A percentile compares a stretch with the other conserved stretches of the same genome.
phyloP scores from a whole-genome alignment of 2,113 vertebrate species.

The Carassius gibelio region DNA sequence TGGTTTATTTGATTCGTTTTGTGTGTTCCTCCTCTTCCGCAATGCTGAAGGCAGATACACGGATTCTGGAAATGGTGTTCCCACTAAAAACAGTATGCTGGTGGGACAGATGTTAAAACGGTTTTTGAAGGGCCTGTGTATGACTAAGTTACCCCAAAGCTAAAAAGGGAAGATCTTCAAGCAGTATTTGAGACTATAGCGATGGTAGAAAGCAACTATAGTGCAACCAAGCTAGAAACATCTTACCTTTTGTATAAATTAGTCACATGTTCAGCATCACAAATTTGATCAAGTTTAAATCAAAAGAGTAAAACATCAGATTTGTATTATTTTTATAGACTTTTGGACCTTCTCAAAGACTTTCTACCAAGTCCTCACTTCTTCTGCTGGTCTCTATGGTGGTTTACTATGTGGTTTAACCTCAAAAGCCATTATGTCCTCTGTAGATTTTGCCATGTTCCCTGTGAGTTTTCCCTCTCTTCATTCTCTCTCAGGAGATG shows the following conservation, averaged over 20 bases:
- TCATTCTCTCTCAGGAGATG: slow-evolving; percentile 40
- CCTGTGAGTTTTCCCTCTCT: slow-evolving; percentile 38
- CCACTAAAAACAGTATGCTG: slow-evolving; percentile 58
- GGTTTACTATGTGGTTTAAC: slow-evolving; percentile 12
- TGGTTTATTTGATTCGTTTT: slow-evolving; percentile 63
- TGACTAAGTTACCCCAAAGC: slow-evolving; percentile 67
- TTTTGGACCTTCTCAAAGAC: not conserved
- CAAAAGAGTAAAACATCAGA: not conserved
- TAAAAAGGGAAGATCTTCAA: slow-evolving; percentile 40
- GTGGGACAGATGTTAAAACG: slow-evolving; percentile 70
- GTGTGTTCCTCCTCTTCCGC: slow-evolving; percentile 57
- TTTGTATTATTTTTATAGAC: not conserved
- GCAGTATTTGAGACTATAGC: not conserved
- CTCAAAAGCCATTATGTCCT: slow-evolving; percentile 11
- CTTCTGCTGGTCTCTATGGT: slow-evolving; percentile 3
- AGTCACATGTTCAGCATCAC: not conserved
- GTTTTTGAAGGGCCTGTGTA: slow-evolving; percentile 63
- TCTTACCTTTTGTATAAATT: not conserved
- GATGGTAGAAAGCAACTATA: not conserved
- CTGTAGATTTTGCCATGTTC: slow-evolving; percentile 36
- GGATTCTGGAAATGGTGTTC: slow-evolving; percentile 60
- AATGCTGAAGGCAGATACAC: slow-evolving; percentile 67
- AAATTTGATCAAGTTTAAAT: not conserved
- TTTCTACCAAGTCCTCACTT: not conserved
- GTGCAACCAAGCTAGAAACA: not conserved